Percentiles rank a stretch among this genome's conserved stretches.
These are phyloP conservation scores for Lepidocolaptes lacrymiger DNA, from an alignment of 2,797 vertebrate species.

Conservation along the genomic window DNA sequence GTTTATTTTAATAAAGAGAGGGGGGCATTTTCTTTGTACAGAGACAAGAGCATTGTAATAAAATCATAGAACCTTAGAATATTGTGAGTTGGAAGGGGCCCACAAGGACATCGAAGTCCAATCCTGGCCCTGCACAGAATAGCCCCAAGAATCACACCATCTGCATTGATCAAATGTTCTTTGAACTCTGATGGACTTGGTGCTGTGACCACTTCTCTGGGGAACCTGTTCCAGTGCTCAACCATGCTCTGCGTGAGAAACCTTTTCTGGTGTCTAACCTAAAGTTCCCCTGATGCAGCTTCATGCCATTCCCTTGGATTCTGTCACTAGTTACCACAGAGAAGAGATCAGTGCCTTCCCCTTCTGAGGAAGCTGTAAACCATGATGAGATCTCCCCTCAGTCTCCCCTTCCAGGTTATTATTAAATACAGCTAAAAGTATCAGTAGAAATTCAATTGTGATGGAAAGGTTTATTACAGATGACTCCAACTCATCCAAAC, in stretches of 20 bases:
- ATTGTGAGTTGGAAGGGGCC: neutral
- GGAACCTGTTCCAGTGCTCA: neutral
- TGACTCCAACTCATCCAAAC: neutral
- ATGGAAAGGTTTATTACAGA: neutral
- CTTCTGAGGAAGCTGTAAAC: neutral
- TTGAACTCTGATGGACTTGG: neutral
- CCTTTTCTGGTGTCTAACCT: neutral
- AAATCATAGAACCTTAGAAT: neutral
- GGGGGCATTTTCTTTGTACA: neutral
- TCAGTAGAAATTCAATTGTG: neutral
- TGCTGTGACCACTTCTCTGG: neutral
- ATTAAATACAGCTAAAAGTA: neutral
- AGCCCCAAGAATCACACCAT: neutral
- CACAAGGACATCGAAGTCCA: rapidly evolving
- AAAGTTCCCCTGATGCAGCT: neutral
- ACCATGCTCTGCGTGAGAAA: neutral
- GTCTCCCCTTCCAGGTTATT: neutral
- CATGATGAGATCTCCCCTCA: rapidly evolving
- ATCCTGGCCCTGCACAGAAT: neutral
- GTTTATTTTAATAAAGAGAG: neutral
- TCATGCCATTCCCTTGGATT: neutral
- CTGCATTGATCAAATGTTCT: neutral
- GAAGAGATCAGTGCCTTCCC: neutral
- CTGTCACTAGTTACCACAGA: neutral
- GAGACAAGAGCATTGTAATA: neutral